Evolutionary conservation across 2,888 invertebrate species (phyloP).

Genomic region (Ernsta delagoae): DNA sequence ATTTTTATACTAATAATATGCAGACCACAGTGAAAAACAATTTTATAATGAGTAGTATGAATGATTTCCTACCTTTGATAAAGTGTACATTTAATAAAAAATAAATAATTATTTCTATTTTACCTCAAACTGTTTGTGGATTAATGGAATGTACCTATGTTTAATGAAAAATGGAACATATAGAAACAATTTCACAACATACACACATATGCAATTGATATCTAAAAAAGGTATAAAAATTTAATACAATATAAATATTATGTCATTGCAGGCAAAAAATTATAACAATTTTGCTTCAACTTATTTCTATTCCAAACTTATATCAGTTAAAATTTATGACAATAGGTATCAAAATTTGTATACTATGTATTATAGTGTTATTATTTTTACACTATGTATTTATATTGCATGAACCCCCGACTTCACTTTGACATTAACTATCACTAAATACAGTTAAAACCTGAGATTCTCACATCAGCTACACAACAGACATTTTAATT

Average conservation of each 20-base stretch:
- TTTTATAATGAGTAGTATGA: slow-evolving; percentile 9
- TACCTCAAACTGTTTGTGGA: slow-evolving; percentile 3
- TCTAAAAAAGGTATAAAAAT: slow-evolving; percentile 29
- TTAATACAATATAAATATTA: no score
- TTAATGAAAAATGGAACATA: slow-evolving; percentile 18
- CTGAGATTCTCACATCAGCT: slow-evolving; percentile 15
- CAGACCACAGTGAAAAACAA: slow-evolving; percentile 53
- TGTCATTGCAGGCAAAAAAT: slow-evolving; percentile 28
- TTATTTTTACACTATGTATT: slow-evolving; percentile 23
- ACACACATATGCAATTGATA: slow-evolving; percentile 10
- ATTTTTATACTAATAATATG: slow-evolving; percentile 52
- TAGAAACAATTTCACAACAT: slow-evolving; percentile 10
- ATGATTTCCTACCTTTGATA: slow-evolving; percentile 16
- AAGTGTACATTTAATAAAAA: slow-evolving; percentile 30
- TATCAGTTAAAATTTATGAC: background rate
- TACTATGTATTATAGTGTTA: slow-evolving; percentile 3
- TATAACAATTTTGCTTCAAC: slow-evolving; percentile 15
- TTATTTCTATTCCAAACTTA: slow-evolving; percentile 14
- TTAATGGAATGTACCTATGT: slow-evolving; percentile 26
- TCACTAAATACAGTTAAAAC: slow-evolving; percentile 4
- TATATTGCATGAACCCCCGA: slow-evolving; percentile 21
- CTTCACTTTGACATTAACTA: slow-evolving; percentile 7
- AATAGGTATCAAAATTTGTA: slow-evolving; percentile 33
- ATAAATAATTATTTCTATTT: slow-evolving; percentile 31
- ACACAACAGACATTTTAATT: background rate